These are phyloP conservation scores for Procambarus virginalis DNA, from an alignment of 1,140 invertebrate genomes.

Conservation along the genomic window DNA sequence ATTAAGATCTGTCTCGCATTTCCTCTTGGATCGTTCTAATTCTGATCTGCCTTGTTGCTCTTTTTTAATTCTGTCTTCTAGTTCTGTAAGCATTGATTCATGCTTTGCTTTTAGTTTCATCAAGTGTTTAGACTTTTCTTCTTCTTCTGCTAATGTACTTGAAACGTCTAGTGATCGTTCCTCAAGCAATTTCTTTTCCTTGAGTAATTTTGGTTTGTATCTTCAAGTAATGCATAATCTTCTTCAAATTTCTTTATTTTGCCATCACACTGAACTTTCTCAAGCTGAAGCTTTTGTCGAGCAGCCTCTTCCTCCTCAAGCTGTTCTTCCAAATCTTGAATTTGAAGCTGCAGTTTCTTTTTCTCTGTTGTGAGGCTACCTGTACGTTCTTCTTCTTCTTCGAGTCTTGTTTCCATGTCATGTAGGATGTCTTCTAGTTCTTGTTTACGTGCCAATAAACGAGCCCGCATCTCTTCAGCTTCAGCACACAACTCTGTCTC, in stretches of 20 bases:
- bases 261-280: conserved; percentile 93
- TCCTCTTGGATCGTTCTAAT: conserved; percentile 91
- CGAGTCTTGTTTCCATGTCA: conserved; percentile 94
- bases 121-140: conserved; percentile 98
- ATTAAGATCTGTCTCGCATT: conserved; percentile 82
- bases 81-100: conserved; percentile 94
- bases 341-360: conserved; percentile 93
- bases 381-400: conserved; percentile 95
- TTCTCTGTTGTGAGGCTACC: conserved; percentile 89
- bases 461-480: conserved; percentile 92
- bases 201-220: conserved; percentile 80
- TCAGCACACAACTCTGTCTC: conserved; percentile 97
- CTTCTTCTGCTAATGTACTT: conserved; percentile 94
- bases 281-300: conserved; percentile 96
- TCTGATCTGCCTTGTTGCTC: conserved; percentile 96
- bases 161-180: conserved; percentile 93
- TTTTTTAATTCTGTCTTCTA: conserved; percentile 93
- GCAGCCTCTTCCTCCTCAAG: conserved; percentile 97
- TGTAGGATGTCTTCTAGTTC: conserved; percentile 98
- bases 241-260: conserved; percentile 98
- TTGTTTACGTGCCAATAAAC: conserved; percentile 81
- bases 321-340: conserved; percentile 91
- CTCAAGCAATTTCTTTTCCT: conserved; percentile 96
- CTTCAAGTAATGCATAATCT: conserved; percentile 87
- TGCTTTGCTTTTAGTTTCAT: conserved; percentile 96